Percentiles rank a stretch among this genome's conserved stretches.
These are phyloP conservation scores for Periophthalmus modestus DNA, from an alignment of 2,113 vertebrate species.

Conservation along the genomic window DNA sequence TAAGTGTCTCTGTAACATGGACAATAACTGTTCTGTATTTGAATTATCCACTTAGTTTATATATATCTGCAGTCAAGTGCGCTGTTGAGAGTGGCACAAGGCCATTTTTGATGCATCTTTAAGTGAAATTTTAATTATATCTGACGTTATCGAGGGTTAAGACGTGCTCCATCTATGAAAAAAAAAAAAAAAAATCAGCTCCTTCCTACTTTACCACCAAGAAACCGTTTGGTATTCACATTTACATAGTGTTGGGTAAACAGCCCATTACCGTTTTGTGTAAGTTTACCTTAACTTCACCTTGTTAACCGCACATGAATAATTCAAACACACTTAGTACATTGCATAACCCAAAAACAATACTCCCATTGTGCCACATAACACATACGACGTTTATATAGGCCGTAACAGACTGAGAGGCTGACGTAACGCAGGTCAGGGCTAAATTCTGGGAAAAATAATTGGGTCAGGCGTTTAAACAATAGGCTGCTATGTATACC, in stretches of 20 bases:
- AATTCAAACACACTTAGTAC: background rate
- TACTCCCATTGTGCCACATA: background rate
- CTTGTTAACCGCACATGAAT: background rate
- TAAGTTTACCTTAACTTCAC: background rate
- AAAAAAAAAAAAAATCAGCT: no score
- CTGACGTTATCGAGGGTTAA: no score
- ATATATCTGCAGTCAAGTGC: background rate
- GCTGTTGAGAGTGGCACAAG: background rate
- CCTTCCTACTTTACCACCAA: background rate
- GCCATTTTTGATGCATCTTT: background rate
- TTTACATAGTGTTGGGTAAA: background rate
- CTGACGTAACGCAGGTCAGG: background rate
- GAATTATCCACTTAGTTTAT: background rate
- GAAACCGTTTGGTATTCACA: background rate
- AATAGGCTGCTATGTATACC: background rate
- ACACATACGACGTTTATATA: constrained; percentile 16
- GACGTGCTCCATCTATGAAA: background rate
- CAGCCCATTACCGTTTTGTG: background rate
- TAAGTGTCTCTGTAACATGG: background rate
- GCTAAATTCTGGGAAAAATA: constrained; percentile 12
- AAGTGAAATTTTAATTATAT: no score
- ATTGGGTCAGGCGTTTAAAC: background rate
- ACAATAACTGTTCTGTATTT: background rate
- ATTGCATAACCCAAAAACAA: background rate
- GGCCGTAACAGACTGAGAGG: constrained; percentile 2